Conservation (phyloP, 2,797 vertebrate species). For the Potorous gilbertii region DNA sequence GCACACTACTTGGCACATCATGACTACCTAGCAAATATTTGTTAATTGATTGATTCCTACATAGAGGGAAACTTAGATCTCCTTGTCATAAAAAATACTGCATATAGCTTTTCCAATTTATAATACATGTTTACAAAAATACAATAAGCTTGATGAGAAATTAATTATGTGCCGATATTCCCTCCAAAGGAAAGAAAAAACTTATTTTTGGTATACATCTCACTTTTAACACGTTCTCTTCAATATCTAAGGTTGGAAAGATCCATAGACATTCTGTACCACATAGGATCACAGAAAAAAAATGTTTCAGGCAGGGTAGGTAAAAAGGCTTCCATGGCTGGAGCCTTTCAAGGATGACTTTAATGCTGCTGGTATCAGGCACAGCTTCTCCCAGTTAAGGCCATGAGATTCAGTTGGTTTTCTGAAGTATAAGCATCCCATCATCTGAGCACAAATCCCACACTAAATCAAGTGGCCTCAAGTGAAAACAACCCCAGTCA, state of each 20-base stretch:
- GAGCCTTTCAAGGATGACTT: neutral
- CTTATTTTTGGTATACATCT: neutral
- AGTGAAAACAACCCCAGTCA: neutral
- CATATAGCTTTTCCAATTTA: neutral
- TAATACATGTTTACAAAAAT: neutral
- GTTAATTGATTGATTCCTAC: neutral
- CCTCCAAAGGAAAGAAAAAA: neutral
- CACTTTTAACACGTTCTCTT: neutral
- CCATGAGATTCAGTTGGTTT: neutral
- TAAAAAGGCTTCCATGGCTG: neutral
- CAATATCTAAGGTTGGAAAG: conserved; percentile 3
- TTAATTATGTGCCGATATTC: neutral
- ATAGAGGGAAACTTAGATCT: neutral
- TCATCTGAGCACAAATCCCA: neutral
- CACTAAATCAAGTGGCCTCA: neutral
- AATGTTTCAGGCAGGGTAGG: neutral
- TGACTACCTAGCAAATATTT: neutral
- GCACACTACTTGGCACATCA: neutral
- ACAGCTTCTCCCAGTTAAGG: neutral
- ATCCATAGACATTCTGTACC: neutral
- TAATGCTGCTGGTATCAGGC: conserved; percentile 11
- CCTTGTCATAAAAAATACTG: neutral
- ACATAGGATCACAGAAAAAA: neutral
- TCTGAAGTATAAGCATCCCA: neutral
- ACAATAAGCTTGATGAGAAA: neutral